These are phyloP conservation scores for Chironomus striatipennis DNA, from an alignment of 1,140 invertebrate genomes.

Conservation along the genomic window DNA sequence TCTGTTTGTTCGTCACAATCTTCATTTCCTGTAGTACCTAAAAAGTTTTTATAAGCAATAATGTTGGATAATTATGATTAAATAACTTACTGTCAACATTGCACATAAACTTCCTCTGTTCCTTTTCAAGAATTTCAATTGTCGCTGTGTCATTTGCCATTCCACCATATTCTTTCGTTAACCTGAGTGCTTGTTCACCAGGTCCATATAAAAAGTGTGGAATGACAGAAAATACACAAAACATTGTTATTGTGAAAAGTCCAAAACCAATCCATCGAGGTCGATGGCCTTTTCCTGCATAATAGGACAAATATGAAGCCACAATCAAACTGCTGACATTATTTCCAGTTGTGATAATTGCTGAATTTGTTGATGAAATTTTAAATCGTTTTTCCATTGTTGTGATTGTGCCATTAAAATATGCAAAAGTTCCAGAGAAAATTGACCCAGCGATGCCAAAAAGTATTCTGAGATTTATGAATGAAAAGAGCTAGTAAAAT, in stretches of 20 bases:
- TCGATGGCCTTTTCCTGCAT: conserved; percentile 55
- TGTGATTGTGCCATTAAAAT: conserved; percentile 68
- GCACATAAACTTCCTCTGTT: conserved; percentile 40
- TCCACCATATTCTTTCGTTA: conserved; percentile 53
- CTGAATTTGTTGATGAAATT: conserved; percentile 65
- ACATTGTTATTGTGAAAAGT: conserved; percentile 56
- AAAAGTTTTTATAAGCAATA: conserved; percentile 27
- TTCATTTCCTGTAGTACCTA: conserved; percentile 31
- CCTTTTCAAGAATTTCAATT: conserved; percentile 34
- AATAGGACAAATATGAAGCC: conserved; percentile 53
- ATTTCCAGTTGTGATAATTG: conserved; percentile 62
- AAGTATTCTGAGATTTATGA: conserved; percentile 38
- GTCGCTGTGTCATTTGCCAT: conserved; percentile 38
- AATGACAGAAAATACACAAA: conserved; percentile 58
- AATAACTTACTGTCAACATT: conserved; percentile 26
- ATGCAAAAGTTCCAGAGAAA: conserved; percentile 63
- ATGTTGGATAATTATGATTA: conserved; percentile 21
- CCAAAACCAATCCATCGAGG: conserved; percentile 62
- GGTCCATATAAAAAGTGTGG: conserved; percentile 67
- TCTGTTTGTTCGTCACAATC: conserved; percentile 48
- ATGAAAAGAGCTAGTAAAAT: neutral
- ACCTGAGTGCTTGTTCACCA: conserved; percentile 53
- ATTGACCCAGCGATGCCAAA: conserved; percentile 65
- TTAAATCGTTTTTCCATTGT: conserved; percentile 75
- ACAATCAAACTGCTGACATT: conserved; percentile 52